These are phyloP conservation scores for Crocodylus rhombifer DNA, from an alignment of 2,797 vertebrate species.

Conservation along the genomic window DNA sequence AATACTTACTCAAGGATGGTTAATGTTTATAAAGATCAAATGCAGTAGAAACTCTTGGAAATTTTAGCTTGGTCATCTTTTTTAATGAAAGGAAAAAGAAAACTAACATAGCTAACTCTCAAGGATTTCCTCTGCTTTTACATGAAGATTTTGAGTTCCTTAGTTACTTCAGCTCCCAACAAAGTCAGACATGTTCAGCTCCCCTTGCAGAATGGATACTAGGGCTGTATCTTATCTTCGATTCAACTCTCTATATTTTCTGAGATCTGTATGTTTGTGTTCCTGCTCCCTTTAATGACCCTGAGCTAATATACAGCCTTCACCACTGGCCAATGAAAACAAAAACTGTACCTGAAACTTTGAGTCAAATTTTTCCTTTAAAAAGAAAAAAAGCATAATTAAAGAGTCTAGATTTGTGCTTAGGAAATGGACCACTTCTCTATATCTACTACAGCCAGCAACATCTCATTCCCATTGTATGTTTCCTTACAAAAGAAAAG, in stretches of 20 bases:
- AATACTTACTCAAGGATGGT: background rate
- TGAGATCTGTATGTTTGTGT: background rate
- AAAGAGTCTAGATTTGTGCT: background rate
- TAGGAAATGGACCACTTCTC: background rate
- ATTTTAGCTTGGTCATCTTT: slow-evolving; percentile 2
- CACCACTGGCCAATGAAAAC: background rate
- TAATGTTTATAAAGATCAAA: slow-evolving; percentile 3
- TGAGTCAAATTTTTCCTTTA: background rate
- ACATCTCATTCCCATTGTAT: background rate
- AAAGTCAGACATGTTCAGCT: background rate
- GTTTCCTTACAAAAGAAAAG: too few relatives aligned
- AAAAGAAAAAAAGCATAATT: background rate
- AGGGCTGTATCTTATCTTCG: background rate
- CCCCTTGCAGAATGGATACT: background rate
- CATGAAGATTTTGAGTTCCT: background rate
- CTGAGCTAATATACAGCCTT: background rate
- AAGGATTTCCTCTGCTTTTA: background rate
- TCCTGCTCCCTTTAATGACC: background rate
- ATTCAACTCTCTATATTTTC: background rate
- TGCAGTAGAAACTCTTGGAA: background rate
- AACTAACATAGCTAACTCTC: background rate
- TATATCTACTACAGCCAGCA: background rate
- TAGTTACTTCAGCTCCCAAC: background rate
- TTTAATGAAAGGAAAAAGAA: background rate
- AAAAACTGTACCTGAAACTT: background rate